Evolutionary conservation across 2,888 invertebrate genomes (phyloP), one percentile per base, ranked within the genome.

Genomic region (Rhogogaster chlorosoma): DNA sequence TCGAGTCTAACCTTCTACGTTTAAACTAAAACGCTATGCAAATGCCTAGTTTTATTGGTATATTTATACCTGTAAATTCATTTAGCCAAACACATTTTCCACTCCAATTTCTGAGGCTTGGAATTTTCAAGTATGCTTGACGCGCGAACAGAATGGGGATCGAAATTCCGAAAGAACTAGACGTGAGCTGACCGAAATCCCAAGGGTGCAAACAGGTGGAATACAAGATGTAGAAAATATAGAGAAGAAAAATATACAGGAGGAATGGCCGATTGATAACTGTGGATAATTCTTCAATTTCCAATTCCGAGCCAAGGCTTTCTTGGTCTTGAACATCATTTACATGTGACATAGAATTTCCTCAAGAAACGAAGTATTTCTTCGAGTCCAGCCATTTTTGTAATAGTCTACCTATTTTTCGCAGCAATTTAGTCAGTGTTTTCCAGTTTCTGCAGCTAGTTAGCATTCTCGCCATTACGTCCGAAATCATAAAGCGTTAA

Each of bases 11-110:
- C n/a, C 45, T 53, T 38, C 77, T 29, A 18, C 49, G 49, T 53
- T 77, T 77, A 45, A 77, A 49, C 45, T 53, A 22, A 77, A 53
- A 38, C 32, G 49, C 77, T 77, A 32, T 26, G 77, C 77, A 77
- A 29, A 77, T 77, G 15, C 15, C 49, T 26, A 49, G 49, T 77
- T 32, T 53, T 53, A 53, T 77, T 77, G 49, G 29, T 53, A 22
- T 29, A 26, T 45, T 7, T 26, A 53, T 49, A 53, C 9, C 9
- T 45, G 7, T 42, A 12, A 18, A 42, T 42, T 38, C 32, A 15
- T 67, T 67, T 18, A 1, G 18, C 32, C 12, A 18, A 3, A 26
- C 7, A 61, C 26, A 67, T 67, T 15, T 32, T 15, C 1, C 1
- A 18, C 12, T 32, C 67, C 4, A 32, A 67, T 67, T 32, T 32